Evolutionary conservation across 2,888 invertebrate species (phyloP), one percentile per base, ranked within the genome.

Genomic region (Marasmarcha lunaedactyla): DNA sequence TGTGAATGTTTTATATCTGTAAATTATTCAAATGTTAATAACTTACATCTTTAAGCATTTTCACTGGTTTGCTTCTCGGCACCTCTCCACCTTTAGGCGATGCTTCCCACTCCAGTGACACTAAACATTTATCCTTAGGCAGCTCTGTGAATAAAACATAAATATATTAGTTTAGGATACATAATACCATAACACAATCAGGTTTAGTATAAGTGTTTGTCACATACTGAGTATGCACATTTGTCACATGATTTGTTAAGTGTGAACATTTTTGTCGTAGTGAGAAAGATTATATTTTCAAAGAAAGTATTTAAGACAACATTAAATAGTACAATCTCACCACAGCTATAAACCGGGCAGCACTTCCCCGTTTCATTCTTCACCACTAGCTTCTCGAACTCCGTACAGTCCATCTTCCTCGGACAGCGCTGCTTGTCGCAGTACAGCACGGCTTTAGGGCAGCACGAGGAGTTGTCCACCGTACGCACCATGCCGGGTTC

Each of bases 361-460:
- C 94, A 94, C 38, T 79, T 68, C 0, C 69, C 74, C 1, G 57
- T 56, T 9, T 65, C 55, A 15, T 71, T 69, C 1, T 42, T 49
- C 1, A 52, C 57, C 13, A 46, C 54, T 2, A 86, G 53, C 10
- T 78, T 73, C 47, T 89, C 85, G 67, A 86, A 89, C 46, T 85
- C 73, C 1, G 87, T 85, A 50, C 91, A 91, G 1, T 58, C 49
- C 0, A 86, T 85, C 0, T 86, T 70, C n/a, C 54, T 45, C 0
- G 91, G 90, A 56, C 94, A 94, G 1, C 69, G 69, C 7, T 87
- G 85, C 1, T 71, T 70, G 15, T 86, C 85, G 51, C 94, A 94
- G 1, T 87, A 55, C 39, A 86, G 67, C 42, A 83, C 84, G 57
- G 52, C 63, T 3, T 79, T 78, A 0, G 92, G 90, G 57, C 94